Percentiles rank a stretch among this genome's conserved stretches.
Conservation (phyloP, 2,888 invertebrate species). For the Prenolepis imparis region DNA sequence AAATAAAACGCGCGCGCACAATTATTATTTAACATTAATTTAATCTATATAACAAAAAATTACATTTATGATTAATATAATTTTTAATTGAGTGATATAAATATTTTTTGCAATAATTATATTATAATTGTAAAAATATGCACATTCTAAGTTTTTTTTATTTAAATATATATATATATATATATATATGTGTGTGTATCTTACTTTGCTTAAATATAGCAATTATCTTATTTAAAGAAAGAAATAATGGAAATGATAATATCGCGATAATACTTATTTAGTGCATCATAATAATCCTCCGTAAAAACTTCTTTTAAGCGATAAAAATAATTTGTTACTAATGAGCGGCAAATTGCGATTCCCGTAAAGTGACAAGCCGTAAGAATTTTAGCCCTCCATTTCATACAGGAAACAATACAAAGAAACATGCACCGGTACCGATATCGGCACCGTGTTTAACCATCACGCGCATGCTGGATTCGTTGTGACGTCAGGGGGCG, state of each 20-base stretch:
- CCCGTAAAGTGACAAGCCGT: neutral
- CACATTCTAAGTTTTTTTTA: neutral
- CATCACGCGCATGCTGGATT: constrained; percentile 78
- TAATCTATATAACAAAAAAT: neutral
- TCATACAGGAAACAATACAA: neutral
- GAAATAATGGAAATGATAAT: neutral
- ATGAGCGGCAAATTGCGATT: neutral
- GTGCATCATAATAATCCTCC: neutral
- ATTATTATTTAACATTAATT: neutral
- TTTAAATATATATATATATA: neutral
- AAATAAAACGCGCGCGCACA: neutral
- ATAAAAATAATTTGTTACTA: neutral
- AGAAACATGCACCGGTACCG: constrained; percentile 37
- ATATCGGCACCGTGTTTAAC: constrained; percentile 43
- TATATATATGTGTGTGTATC: neutral
- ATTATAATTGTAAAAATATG: neutral
- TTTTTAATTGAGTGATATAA: neutral
- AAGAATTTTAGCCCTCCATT: neutral
- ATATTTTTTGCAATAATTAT: neutral
- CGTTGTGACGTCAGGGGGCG: constrained; percentile 78
- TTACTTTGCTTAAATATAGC: neutral
- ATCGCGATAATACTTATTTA: neutral
- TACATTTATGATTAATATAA: neutral
- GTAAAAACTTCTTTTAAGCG: neutral
- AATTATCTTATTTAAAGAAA: neutral